Base-by-base conservation (phyloP, 2,888 invertebrate genomes). In the Mongoloraphidia duomilia region DNA sequence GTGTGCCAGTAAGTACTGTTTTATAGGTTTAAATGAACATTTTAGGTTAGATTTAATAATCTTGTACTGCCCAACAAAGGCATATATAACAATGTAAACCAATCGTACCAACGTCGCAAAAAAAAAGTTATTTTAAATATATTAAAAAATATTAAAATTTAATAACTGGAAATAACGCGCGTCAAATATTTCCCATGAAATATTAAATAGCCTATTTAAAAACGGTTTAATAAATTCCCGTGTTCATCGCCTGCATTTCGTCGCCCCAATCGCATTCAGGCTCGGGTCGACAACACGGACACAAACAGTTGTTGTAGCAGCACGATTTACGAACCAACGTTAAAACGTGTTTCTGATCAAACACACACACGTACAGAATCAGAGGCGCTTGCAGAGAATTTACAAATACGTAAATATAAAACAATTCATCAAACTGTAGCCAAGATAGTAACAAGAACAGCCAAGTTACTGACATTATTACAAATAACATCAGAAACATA, bases 231-330 rank as follows among this genome's bases (percentile, higher is more conserved):
- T 73, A 73, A 45, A 61, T 61, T 39, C 76, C 76, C 12, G 83
- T 81, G 60, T 87, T 87, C 79, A 89, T 88, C 53, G 88, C 86
- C 47, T 85, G 82, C 84, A 89, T 81, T 69, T 90, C 89, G 60
- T 89, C 89, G 0, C 89, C 89, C 88, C 88, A 89, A 60, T 89
- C 88, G 3, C 82, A 80, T 34, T 82, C 75, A 1, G 81, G 82
- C 54, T 85, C 80, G 6, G 67, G 67, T 47, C 66, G 65, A 56
- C 75, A 76, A 52, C 76, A 76, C 44, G 71, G 65, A 53, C 68
- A 71, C 13, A 66, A 55, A 53, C 69, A 70, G 49, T 64, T 65
- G 35, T 79, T 78, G 61, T 84, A 84, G 59, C 84, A 85, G 66
- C 87, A 89, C 47, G 84, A 82, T 66, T 89, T 88, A 52, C 82